Conservation (phyloP, 2,113 vertebrate genomes). For the Sander lucioperca region DNA sequence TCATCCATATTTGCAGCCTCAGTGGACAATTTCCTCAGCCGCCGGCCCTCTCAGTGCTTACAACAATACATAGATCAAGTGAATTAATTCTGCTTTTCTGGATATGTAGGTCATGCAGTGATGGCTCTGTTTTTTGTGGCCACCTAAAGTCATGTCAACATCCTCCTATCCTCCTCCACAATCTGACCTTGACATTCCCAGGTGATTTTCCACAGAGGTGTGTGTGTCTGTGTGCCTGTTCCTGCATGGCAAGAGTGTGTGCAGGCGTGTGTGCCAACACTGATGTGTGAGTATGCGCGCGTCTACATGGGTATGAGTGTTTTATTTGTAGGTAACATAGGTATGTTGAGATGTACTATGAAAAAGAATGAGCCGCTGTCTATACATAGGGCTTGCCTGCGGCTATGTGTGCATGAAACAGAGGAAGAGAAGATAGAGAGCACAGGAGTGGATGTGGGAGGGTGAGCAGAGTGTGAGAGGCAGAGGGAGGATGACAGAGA, state of each 20-base stretch:
- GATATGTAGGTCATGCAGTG: conserved; percentile 80
- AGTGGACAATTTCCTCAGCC: conserved; percentile 79
- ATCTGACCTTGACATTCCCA: conserved; percentile 82
- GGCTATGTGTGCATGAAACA: conserved; percentile 73
- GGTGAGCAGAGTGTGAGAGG: conserved; percentile 61
- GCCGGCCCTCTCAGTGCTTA: conserved; percentile 66
- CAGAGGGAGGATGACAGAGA: conserved; percentile 72
- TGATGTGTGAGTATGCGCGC: not conserved
- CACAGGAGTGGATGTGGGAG: conserved; percentile 68
- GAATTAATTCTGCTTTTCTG: conserved; percentile 80
- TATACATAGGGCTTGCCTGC: conserved; percentile 76
- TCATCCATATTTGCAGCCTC: conserved; percentile 83
- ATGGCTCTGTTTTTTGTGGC: conserved; percentile 25
- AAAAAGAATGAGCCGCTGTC: conserved; percentile 62
- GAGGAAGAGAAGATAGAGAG: conserved; percentile 52
- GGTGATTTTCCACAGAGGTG: conserved; percentile 72
- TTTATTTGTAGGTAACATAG: conserved; percentile 42
- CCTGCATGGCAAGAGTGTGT: not conserved
- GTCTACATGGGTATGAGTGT: conserved; percentile 17
- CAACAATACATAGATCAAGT: conserved; percentile 80
- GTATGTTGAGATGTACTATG: conserved; percentile 54
- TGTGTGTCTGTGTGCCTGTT: conserved; percentile 13
- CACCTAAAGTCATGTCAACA: conserved; percentile 67
- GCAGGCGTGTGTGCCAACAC: not conserved
- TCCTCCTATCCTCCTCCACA: conserved; percentile 56